A percentile compares a stretch with the other conserved stretches of the same genome.
phyloP scores from a whole-genome alignment of 2,888 invertebrate species.

The Dysmachus trigonus region DNA sequence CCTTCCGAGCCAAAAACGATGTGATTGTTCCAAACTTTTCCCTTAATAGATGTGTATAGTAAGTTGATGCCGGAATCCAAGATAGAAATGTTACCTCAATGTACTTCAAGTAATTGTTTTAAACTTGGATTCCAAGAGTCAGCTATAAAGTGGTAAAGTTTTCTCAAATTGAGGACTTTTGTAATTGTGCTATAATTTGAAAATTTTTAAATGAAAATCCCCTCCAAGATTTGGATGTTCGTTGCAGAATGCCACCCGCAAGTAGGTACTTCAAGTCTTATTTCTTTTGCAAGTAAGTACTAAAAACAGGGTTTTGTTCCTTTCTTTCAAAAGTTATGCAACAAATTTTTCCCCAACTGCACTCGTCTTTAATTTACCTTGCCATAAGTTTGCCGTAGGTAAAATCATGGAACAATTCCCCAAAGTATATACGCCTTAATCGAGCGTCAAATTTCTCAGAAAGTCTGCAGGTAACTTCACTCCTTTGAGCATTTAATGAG shows the following conservation, averaged over 20 bases:
- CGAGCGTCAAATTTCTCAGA: background rate
- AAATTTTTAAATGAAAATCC: background rate
- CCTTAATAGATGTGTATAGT: background rate
- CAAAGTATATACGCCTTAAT: background rate
- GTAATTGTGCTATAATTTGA: background rate
- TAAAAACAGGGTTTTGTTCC: background rate
- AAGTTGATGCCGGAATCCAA: background rate
- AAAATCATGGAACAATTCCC: background rate
- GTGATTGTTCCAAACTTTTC: background rate
- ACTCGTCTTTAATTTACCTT: background rate
- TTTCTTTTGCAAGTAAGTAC: background rate
- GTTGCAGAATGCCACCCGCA: background rate
- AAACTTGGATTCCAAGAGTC: background rate
- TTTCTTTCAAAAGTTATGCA: background rate
- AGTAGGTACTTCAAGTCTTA: background rate
- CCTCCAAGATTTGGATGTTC: background rate
- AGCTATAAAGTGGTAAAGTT: background rate
- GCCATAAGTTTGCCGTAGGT: background rate
- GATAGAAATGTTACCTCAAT: background rate
- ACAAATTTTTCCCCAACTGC: background rate
- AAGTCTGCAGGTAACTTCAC: background rate
- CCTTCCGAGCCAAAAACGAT: background rate
- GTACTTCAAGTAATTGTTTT: background rate
- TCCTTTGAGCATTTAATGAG: background rate
- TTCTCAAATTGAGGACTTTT: background rate